These are phyloP conservation scores for Apodemus sylvaticus DNA, from an alignment of 2,113 vertebrate genomes.

Conservation along the genomic window DNA sequence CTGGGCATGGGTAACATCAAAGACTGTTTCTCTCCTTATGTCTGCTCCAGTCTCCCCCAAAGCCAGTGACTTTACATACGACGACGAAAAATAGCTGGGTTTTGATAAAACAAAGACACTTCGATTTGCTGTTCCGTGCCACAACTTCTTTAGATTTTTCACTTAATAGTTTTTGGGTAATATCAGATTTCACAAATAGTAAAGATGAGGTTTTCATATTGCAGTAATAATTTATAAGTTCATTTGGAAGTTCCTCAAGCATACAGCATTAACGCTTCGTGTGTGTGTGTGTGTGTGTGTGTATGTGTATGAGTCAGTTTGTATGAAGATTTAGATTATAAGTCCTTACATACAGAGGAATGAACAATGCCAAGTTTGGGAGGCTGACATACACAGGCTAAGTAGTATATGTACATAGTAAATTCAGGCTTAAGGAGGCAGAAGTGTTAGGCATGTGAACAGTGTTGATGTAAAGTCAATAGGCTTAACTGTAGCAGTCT, in stretches of 20 bases:
- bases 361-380: background rate
- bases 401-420: background rate
- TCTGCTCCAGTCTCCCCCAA: conserved; percentile 72
- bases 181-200: background rate
- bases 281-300: background rate
- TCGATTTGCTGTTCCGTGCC: background rate
- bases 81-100: background rate
- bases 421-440: background rate
- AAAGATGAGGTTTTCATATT: background rate
- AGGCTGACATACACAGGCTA: background rate
- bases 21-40: conserved; percentile 18
- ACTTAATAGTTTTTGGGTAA: conserved; percentile 24
- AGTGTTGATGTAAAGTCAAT: background rate
- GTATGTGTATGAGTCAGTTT: too few species aligned
- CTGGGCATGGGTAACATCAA: conserved; percentile 65
- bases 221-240: conserved; percentile 24
- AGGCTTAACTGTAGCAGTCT: background rate
- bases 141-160: background rate
- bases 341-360: background rate
- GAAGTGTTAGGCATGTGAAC: background rate
- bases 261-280: conserved; percentile 14
- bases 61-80: conserved; percentile 69
- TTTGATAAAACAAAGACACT: conserved; percentile 26
- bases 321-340: background rate
- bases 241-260: background rate